Base-by-base conservation (phyloP, 2,113 vertebrate genomes). In the Rhegmatorhina hoffmannsi region DNA sequence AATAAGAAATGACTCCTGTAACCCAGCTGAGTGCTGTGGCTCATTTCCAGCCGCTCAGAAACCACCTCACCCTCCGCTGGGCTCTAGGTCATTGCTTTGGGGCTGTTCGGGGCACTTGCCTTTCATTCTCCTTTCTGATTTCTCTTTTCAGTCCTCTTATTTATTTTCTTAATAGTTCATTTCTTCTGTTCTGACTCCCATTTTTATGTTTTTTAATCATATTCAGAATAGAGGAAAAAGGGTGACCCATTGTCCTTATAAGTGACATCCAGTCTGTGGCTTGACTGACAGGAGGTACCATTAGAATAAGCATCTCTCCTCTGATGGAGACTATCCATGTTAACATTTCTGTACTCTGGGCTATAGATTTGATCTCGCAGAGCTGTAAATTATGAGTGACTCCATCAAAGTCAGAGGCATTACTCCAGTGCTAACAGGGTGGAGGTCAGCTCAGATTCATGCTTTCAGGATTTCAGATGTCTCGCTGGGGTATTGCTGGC, bases 301-400 rank as follows among this genome's bases (percentile, higher is more conserved):
- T 95, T 83, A 84, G 91, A 77, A 83, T 40, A 67, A 87, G 66
- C 84, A 72, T 85, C 87, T 74, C 43, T 87, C 85, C 83, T n/a
- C 64, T 44, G 68, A 31, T 33, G 44, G 89, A 73, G 85, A 17
- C 84, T 49, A 17, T 89, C 66, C 87, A 2, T 84, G 73, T 86
- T 77, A 77, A 94, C 19, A 56, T 73, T 59, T 46, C 55, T 84
- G 62, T 79, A 5, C 95, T 95, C 92, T 74, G 92, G 90, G 90
- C 95, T 78, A 17, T 75, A 46, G 81, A 49, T 70, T 67, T 93
- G 87, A 86, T 90, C 94, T 95, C 90, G 56, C 94, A 53, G 63
- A 89, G 95, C 93, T 95, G 92, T 96, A 94, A 96, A 95, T 96
- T 36, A 81, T 56, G 93, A 96, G 82, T 46, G 90, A 72, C 83